Evolutionary conservation across 2,113 vertebrate species (phyloP).

Genomic region (Elephas maximus): DNA sequence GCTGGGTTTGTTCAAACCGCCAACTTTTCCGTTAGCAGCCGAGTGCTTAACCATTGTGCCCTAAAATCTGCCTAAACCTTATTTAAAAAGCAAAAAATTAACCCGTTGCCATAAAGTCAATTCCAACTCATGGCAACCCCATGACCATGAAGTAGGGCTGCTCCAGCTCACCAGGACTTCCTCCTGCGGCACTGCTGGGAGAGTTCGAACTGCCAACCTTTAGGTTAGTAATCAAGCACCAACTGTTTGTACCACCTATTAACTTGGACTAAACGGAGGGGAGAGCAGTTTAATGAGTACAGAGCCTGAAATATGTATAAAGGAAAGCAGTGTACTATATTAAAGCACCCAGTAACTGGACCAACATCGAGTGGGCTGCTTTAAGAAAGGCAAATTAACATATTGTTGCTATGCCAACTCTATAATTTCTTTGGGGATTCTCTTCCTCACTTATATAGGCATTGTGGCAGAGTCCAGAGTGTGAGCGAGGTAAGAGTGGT

Average conservation of each 20-base stretch:
- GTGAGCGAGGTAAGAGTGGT: constrained; percentile 16
- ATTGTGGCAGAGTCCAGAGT: constrained; percentile 36
- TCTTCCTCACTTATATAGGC: constrained; percentile 41
- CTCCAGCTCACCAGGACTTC: background rate
- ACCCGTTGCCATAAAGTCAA: too few relatives aligned
- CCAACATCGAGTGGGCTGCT: background rate
- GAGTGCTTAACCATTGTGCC: background rate
- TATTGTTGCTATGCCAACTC: constrained; percentile 79
- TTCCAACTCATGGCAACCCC: too few relatives aligned
- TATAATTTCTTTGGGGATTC: constrained; percentile 71
- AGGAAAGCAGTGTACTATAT: constrained; percentile 5
- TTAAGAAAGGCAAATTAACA: constrained; percentile 67
- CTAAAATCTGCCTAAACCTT: too few relatives aligned
- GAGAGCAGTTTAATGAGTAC: background rate
- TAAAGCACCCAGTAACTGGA: background rate
- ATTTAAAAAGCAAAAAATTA: too few relatives aligned
- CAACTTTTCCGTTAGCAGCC: background rate
- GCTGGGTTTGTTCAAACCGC: background rate
- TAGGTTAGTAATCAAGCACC: background rate
- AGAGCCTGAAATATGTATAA: background rate
- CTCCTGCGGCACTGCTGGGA: background rate
- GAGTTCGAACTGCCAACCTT: background rate
- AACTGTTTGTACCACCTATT: background rate
- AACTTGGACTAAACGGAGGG: background rate
- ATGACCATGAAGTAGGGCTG: background rate